A percentile compares a stretch with the other conserved stretches of the same genome.
Evolutionary conservation across 2,888 invertebrate genomes (phyloP).

Genomic region (Trachelus stipa): DNA sequence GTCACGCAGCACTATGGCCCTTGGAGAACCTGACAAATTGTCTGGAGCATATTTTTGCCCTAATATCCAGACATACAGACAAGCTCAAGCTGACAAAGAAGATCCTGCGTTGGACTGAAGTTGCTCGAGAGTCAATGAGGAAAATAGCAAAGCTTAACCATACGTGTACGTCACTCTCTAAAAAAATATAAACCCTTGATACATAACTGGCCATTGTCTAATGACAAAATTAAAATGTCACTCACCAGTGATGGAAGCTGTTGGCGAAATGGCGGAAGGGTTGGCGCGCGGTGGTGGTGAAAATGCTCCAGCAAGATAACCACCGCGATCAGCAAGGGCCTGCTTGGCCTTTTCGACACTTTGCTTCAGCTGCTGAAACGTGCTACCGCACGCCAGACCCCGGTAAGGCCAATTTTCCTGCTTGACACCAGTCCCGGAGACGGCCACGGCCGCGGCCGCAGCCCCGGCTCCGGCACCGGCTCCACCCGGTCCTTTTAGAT

Average conservation of each 20-base stretch:
- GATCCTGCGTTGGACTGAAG: background rate
- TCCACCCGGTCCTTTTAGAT: slow-evolving; percentile 77
- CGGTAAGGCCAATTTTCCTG: slow-evolving; percentile 74
- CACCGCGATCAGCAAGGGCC: slow-evolving; percentile 71
- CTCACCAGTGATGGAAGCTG: slow-evolving; percentile 62
- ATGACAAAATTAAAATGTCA: slow-evolving; percentile 6
- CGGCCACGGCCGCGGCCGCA: slow-evolving; percentile 48
- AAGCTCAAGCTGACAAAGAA: background rate
- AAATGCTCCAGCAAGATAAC: slow-evolving; percentile 63
- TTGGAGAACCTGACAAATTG: slow-evolving; percentile 18
- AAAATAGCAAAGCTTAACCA: background rate
- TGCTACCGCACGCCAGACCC: slow-evolving; percentile 78
- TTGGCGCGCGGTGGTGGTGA: slow-evolving; percentile 64
- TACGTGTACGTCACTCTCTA: background rate
- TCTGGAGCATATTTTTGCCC: slow-evolving; percentile 2
- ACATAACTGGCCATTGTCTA: background rate
- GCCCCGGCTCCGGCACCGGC: slow-evolving; percentile 65
- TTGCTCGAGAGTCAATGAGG: background rate
- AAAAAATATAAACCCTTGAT: background rate
- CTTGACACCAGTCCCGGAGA: slow-evolving; percentile 62
- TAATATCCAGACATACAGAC: background rate
- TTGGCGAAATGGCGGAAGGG: slow-evolving; percentile 61
- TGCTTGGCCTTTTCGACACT: slow-evolving; percentile 93
- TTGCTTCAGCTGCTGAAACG: slow-evolving; percentile 90
- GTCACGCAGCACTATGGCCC: slow-evolving; percentile 22